Conservation (phyloP, 2,113 vertebrate genomes). For the Calidris pugnax region DNA sequence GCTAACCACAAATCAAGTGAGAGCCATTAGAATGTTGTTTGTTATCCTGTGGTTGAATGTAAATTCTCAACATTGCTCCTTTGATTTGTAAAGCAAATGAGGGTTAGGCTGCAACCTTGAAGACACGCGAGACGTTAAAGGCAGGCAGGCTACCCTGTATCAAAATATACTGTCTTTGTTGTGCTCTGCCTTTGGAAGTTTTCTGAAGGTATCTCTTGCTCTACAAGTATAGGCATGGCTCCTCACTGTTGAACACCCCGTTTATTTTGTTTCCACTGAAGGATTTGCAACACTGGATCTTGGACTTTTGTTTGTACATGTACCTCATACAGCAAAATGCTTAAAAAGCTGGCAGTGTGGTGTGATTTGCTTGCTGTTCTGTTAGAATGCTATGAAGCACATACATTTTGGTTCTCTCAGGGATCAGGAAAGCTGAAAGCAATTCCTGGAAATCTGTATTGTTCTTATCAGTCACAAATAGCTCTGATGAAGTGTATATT, state of each 20-base stretch:
- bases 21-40: slow-evolving; percentile 42
- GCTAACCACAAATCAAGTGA: slow-evolving; percentile 60
- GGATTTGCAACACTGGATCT: background rate
- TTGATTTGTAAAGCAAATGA: slow-evolving; percentile 2
- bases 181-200: background rate
- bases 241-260: background rate
- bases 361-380: background rate
- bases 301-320: accelerated
- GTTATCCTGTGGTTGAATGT: slow-evolving; percentile 5
- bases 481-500: background rate
- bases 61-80: slow-evolving; percentile 21
- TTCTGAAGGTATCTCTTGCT: background rate
- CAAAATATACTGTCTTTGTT: background rate
- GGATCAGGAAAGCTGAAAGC: background rate
- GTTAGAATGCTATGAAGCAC: background rate
- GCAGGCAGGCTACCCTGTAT: background rate
- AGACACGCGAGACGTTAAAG: background rate
- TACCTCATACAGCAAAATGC: background rate
- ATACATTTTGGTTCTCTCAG: background rate
- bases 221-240: background rate
- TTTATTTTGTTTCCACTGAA: background rate
- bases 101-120: background rate
- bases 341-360: background rate
- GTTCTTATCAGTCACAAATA: background rate
- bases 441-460: background rate